Evolutionary conservation across 2,113 vertebrate species (phyloP), one percentile per base, ranked within the genome.

Genomic region (Serinus canaria): DNA sequence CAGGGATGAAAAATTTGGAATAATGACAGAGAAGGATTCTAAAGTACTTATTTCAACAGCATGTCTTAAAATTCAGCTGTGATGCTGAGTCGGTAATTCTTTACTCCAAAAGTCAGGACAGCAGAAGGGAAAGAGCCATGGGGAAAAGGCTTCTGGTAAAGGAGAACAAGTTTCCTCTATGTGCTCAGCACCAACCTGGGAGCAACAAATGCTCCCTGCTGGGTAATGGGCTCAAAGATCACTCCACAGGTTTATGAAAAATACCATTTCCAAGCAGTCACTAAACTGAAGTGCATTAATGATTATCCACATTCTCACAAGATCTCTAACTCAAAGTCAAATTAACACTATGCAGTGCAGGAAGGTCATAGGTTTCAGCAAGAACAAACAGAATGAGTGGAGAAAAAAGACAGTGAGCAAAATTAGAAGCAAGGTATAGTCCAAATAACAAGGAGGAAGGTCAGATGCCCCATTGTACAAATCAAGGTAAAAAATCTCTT

Each of bases 231-330:
- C 60, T 83, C 60, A 67, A 63, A 86, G 75, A 89, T 64, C 66
- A 11, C 55, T 63, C 75, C 44, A 59, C 31, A 84, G 49, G 73
- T 81, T 83, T 70, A 23, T 70, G 22, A 85, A 22, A 89, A 81
- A 83, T 13, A 35, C 28, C 25, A 43, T 62, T 91, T 83, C 79
- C 58, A 75, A 74, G 67, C 44, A 90, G 87, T 69, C 59, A 35
- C 76, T 70, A 72, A 89, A 84, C 50, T 64, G 43, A 85, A 63
- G 44, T 19, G 66, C 62, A 92, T 76, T 89, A 95, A 70, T 91
- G 73, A 84, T 70, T 64, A 74, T 17, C 63, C 52, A 55, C 41
- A 18, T 62, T 83, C 49, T 72, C 83, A 78, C 58, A 46, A 50
- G 24, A 64, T 31, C 43, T 27, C 60, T n/a, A 15, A 19, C 80